Evolutionary conservation across 2,888 invertebrate species (phyloP).

Genomic region (Nebria salina): DNA sequence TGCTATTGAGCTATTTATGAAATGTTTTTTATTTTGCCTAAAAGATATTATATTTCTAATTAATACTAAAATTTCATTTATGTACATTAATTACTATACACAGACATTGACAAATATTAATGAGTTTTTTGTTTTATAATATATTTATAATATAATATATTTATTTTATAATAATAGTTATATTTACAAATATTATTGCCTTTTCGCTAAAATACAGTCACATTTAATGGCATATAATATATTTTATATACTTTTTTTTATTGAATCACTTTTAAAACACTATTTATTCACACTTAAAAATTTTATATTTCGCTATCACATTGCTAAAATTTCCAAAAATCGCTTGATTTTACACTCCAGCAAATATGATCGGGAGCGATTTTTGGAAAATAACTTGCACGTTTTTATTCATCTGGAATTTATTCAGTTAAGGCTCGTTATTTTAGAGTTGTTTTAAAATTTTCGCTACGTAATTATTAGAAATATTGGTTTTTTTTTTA

Average conservation of each 20-base stretch:
- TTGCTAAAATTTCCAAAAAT: conserved; percentile 36
- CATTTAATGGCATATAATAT: conserved; percentile 40
- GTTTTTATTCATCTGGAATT: not conserved
- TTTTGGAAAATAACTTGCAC: conserved; percentile 21
- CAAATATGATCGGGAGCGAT: not conserved
- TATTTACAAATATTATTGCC: conserved; percentile 46
- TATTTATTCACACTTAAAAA: conserved; percentile 39
- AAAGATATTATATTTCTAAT: conserved; percentile 32
- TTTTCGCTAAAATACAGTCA: conserved; percentile 44
- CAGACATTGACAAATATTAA: conserved; percentile 45
- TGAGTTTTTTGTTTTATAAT: conserved; percentile 21
- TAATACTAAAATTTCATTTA: conserved; percentile 26
- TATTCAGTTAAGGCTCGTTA: not conserved
- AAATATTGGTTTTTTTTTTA: not conserved
- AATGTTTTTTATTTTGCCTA: conserved; percentile 33
- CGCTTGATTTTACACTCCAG: conserved; percentile 6
- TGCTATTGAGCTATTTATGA: conserved; percentile 46
- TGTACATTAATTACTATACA: conserved; percentile 45
- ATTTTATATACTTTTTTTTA: conserved; percentile 20
- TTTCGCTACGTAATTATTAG: not conserved
- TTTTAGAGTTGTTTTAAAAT: not conserved
- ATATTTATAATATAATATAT: conserved; percentile 36
- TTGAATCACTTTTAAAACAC: conserved; percentile 41
- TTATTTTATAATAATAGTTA: conserved; percentile 36
- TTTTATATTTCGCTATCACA: conserved; percentile 43